A percentile compares a stretch with the other conserved stretches of the same genome.
Evolutionary conservation across 2,797 vertebrate species (phyloP).

Genomic region (Eremophila alpestris): DNA sequence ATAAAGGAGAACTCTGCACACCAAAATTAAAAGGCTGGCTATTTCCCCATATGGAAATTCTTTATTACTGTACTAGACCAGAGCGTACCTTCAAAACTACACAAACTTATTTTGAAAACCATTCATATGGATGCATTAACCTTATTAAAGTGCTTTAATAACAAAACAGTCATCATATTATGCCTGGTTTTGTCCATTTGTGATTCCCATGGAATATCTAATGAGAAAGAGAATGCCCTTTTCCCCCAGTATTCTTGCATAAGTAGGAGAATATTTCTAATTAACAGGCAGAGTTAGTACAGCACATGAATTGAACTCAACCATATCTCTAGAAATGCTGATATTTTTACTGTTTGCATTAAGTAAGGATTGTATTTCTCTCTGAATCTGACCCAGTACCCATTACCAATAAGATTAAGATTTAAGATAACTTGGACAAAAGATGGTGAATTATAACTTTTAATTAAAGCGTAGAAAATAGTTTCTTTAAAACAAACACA

Average conservation of each 20-base stretch:
- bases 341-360: conserved; percentile 79
- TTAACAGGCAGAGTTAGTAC: conserved; percentile 74
- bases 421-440: conserved; percentile 78
- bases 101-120: conserved; percentile 63
- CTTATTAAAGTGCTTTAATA: conserved; percentile 74
- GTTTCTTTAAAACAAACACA: conserved; percentile 76
- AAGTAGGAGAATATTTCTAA: conserved; percentile 76
- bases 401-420: conserved; percentile 77
- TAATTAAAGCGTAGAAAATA: conserved; percentile 78
- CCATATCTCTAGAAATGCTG: conserved; percentile 70
- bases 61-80: conserved; percentile 42
- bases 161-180: conserved; percentile 69
- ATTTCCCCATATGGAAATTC: conserved; percentile 44
- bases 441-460: conserved; percentile 79
- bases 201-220: conserved; percentile 68
- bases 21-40: conserved; percentile 56
- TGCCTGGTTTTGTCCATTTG: conserved; percentile 72
- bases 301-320: conserved; percentile 70
- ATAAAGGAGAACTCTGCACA: conserved; percentile 11
- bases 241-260: conserved; percentile 65
- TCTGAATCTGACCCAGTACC: conserved; percentile 65
- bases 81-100: conserved; percentile 32
- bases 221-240: conserved; percentile 69
- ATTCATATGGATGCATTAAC: conserved; percentile 56
- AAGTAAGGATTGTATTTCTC: conserved; percentile 77